Conservation (phyloP, 1,140 invertebrate genomes). For the Ostrea denselamellosa region DNA sequence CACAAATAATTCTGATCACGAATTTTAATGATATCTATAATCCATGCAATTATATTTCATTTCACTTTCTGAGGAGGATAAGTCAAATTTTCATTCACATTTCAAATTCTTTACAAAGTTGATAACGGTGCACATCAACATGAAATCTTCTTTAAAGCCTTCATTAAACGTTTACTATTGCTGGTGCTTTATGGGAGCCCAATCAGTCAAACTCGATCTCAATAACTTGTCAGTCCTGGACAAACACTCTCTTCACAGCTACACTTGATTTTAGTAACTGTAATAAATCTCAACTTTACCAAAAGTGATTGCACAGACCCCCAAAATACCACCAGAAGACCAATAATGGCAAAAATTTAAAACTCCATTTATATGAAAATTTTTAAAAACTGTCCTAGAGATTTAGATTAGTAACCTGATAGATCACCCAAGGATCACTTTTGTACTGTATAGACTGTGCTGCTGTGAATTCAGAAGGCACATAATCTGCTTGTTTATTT, state of each 20-base stretch:
- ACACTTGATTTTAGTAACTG: constrained; percentile 1
- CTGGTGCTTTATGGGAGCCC: background rate
- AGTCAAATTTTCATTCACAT: background rate
- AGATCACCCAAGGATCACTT: background rate
- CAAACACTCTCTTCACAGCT: constrained; percentile 1
- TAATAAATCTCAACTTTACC: background rate
- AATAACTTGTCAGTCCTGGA: background rate
- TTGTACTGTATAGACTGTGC: background rate
- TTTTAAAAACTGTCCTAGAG: background rate
- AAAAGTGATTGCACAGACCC: background rate
- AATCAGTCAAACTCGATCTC: constrained; percentile 13
- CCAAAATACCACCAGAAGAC: background rate
- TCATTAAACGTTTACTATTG: background rate
- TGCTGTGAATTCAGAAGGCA: background rate
- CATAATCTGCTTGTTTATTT: constrained; percentile 5
- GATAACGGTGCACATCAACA: background rate
- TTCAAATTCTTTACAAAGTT: background rate
- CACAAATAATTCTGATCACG: background rate
- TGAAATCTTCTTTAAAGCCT: background rate
- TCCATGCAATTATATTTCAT: background rate
- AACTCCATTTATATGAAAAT: constrained; percentile 25
- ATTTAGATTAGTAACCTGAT: constrained; percentile 23
- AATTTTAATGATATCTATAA: background rate
- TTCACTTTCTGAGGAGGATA: background rate
- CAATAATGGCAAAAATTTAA: constrained; percentile 9